These are phyloP conservation scores for Mycogona germanica DNA, from an alignment of 2,888 invertebrate species.

Conservation along the genomic window DNA sequence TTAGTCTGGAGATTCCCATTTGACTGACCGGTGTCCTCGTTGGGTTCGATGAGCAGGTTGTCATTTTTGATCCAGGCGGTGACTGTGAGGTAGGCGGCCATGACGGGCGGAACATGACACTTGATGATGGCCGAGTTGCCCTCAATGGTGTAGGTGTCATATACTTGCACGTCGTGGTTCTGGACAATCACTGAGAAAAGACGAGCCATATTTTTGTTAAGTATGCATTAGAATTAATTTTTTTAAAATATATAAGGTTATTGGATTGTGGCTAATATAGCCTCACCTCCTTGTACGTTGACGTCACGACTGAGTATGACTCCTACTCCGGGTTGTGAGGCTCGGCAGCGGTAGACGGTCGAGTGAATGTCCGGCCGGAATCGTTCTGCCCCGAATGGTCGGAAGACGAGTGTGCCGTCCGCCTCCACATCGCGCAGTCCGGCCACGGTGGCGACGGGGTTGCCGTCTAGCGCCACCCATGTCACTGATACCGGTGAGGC, in stretches of 20 bases:
- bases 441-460: neutral
- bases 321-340: neutral
- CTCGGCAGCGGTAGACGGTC: constrained; percentile 1
- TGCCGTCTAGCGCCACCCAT: constrained; percentile 6
- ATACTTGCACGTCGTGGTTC: constrained; percentile 9
- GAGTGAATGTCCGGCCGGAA: constrained; percentile 4
- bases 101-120: constrained; percentile 10
- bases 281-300: constrained; percentile 8
- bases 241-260: neutral
- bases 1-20: too few relatives aligned
- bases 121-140: constrained; percentile 11
- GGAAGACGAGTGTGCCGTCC: neutral
- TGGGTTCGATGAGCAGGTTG: constrained; percentile 5
- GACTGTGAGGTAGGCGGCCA: neutral
- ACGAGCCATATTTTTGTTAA: neutral
- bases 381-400: constrained; percentile 1
- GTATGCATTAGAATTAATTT: neutral
- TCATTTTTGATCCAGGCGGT: constrained; percentile 14
- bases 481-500: neutral
- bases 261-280: neutral
- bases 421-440: constrained; percentile 1
- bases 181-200: constrained; percentile 3
- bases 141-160: constrained; percentile 9
- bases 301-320: constrained; percentile 5
- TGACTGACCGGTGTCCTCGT: neutral